Evolutionary conservation across 2,113 vertebrate genomes (phyloP).

Genomic region (Leucosticte australis): DNA sequence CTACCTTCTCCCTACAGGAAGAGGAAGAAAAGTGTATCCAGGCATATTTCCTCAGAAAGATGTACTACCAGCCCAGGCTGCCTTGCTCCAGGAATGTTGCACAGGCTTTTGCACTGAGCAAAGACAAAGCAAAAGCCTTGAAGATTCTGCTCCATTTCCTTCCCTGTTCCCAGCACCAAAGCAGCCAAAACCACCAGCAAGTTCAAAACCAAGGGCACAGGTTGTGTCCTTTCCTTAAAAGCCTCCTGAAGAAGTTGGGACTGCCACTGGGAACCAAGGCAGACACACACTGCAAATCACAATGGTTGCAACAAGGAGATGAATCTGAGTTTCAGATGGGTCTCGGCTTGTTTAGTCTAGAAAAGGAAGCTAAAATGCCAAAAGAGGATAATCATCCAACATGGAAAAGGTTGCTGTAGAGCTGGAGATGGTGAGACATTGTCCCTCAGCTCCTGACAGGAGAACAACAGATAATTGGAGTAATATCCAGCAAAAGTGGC

Average conservation of each 20-base stretch:
- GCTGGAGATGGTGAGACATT: neutral
- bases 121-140: neutral
- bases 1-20: neutral
- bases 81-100: neutral
- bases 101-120: neutral
- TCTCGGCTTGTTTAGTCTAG: neutral
- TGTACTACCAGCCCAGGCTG: accelerated
- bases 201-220: neutral
- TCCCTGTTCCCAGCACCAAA: neutral
- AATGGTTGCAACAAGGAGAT: neutral
- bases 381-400: neutral
- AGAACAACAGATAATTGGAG: neutral
- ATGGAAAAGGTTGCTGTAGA: accelerated
- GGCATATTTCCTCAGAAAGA: neutral
- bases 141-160: neutral
- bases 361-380: neutral
- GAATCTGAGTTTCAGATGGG: neutral
- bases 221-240: neutral
- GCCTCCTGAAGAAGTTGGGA: neutral
- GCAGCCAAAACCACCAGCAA: neutral
- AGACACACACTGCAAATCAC: neutral
- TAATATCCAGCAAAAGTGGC: neutral
- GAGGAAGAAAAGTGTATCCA: neutral
- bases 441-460: neutral
- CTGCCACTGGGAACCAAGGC: neutral